Percentiles rank a stretch among this genome's conserved stretches.
Conservation (phyloP, 2,888 invertebrate species). For the Lasioglossum oenotherae region DNA sequence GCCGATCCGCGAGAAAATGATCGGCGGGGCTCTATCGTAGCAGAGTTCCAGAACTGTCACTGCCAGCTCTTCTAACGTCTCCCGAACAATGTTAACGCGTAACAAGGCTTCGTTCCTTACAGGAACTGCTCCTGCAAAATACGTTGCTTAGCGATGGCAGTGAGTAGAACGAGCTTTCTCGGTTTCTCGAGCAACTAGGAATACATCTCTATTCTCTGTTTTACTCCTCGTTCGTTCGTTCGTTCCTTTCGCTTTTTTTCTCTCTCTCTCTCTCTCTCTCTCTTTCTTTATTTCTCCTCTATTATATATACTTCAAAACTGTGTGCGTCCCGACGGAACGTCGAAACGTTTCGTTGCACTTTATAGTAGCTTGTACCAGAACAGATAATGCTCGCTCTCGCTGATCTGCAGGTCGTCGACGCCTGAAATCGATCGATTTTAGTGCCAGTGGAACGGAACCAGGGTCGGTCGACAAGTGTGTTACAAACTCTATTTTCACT, state of each 20-base stretch:
- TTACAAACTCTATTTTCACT: not conserved
- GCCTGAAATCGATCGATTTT: slow-evolving; percentile 86
- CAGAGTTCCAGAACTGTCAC: slow-evolving; percentile 58
- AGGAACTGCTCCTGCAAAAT: slow-evolving; percentile 50
- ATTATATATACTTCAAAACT: not conserved
- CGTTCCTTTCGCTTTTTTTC: not conserved
- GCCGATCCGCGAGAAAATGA: slow-evolving; percentile 12
- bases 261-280: too few relatives aligned
- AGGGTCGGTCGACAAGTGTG: not conserved
- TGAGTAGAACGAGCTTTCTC: slow-evolving; percentile 60
- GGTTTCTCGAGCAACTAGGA: slow-evolving; percentile 21
- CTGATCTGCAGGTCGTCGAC: slow-evolving; percentile 94
- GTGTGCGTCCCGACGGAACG: slow-evolving; percentile 7
- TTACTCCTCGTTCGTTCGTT: slow-evolving; percentile 9
- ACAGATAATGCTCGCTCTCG: slow-evolving; percentile 95
- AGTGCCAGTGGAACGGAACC: not conserved
- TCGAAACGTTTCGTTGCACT: slow-evolving; percentile 36
- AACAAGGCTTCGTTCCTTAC: slow-evolving; percentile 8
- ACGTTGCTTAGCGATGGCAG: slow-evolving; percentile 67
- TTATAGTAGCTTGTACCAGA: slow-evolving; percentile 96
- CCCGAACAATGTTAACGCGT: slow-evolving; percentile 39
- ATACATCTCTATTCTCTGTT: slow-evolving; percentile 5
- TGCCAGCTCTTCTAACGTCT: slow-evolving; percentile 49
- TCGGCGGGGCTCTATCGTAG: slow-evolving; percentile 38
- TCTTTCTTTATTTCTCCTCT: not conserved